These are phyloP conservation scores for Coenonympha glycerion DNA, from an alignment of 2,888 invertebrate species.

Conservation along the genomic window DNA sequence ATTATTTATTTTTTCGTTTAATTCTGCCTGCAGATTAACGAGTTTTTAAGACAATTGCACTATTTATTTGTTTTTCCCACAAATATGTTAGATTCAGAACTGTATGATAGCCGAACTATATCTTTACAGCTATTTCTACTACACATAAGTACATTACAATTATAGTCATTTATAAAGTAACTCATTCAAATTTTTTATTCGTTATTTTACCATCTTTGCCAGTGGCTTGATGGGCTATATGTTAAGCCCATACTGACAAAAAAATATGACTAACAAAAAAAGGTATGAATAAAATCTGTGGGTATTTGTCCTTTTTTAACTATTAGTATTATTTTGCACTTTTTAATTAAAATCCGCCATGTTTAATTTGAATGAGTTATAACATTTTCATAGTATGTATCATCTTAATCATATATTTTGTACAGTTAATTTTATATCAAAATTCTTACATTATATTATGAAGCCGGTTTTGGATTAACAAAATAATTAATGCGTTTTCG, in stretches of 20 bases:
- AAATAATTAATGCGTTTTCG: neutral
- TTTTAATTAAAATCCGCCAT: no score
- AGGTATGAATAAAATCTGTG: no score
- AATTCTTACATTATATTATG: neutral
- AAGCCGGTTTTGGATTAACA: neutral
- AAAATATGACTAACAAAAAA: no score
- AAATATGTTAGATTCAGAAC: neutral
- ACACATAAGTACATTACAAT: neutral
- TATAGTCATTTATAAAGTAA: neutral
- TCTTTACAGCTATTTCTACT: neutral
- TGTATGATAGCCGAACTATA: neutral
- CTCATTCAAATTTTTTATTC: neutral
- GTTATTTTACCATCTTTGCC: neutral
- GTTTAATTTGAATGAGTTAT: slow-evolving; percentile 3
- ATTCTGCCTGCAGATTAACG: no score
- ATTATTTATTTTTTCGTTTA: no score
- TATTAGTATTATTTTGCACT: no score
- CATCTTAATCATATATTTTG: neutral
- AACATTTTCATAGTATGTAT: neutral
- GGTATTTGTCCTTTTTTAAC: no score
- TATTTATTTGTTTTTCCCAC: no score
- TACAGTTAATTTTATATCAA: neutral
- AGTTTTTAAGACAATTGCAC: no score
- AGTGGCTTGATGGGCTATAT: neutral
- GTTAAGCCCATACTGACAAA: neutral